phyloP scores from a whole-genome alignment of 2,113 vertebrate genomes.

The Melanotaenia duboulayi region DNA sequence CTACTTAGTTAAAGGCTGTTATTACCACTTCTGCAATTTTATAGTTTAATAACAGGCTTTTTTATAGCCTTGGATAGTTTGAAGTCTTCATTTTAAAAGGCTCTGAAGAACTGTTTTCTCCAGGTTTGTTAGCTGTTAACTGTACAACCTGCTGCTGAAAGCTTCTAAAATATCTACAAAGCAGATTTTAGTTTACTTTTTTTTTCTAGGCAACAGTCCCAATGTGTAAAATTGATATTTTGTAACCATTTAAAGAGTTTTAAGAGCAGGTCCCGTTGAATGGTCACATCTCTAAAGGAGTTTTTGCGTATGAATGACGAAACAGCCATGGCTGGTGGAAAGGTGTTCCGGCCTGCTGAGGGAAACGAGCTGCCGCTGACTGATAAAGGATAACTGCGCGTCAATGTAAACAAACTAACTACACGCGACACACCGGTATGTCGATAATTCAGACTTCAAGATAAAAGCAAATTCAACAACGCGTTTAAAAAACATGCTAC shows the following conservation, averaged over 20 bases:
- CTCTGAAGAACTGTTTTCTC: not conserved
- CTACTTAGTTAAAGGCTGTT: not conserved
- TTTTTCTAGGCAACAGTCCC: too few species aligned
- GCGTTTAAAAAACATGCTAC: accelerated
- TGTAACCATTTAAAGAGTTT: not conserved
- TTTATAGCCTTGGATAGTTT: not conserved
- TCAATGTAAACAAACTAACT: conserved; percentile 24
- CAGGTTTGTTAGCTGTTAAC: not conserved
- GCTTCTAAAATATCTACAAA: not conserved
- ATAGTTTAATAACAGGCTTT: conserved; percentile 2
- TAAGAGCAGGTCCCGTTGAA: conserved; percentile 19
- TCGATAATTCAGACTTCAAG: not conserved
- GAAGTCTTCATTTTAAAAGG: conserved; percentile 3
- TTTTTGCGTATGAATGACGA: conserved; percentile 77
- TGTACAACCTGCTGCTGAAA: not conserved
- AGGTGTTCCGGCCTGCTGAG: conserved; percentile 79
- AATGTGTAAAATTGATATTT: not conserved
- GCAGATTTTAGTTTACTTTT: not conserved
- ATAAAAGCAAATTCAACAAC: conserved; percentile 10
- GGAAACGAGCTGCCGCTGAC: conserved; percentile 65
- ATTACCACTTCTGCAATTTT: not conserved
- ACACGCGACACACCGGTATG: not conserved
- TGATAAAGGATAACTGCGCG: conserved; percentile 65
- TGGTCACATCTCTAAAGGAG: conserved; percentile 37
- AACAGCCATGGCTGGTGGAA: conserved; percentile 77